Evolutionary conservation across 1,140 invertebrate genomes (phyloP).

Genomic region (Argopecten irradians): DNA sequence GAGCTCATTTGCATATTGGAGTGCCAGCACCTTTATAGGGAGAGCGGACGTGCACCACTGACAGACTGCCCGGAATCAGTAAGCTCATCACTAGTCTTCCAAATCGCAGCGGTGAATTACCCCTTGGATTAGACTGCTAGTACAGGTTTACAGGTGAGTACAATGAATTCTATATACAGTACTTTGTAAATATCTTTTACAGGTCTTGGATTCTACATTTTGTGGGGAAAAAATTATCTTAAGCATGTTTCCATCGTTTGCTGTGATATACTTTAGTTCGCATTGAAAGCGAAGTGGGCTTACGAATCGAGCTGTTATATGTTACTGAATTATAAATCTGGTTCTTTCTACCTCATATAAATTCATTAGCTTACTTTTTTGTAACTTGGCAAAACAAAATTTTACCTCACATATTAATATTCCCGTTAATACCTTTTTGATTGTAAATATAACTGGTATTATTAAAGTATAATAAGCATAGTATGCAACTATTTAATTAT

Average conservation of each 20-base stretch:
- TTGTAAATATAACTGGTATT: too few species aligned
- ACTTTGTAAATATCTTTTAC: background rate
- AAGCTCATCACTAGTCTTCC: background rate
- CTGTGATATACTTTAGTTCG: background rate
- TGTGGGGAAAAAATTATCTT: background rate
- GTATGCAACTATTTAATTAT: too few species aligned
- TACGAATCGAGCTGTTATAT: too few species aligned
- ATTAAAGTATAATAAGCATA: too few species aligned
- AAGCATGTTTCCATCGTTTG: background rate
- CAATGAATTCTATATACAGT: background rate
- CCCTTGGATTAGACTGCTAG: slow-evolving; percentile 14
- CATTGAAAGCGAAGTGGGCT: background rate
- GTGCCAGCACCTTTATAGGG: background rate
- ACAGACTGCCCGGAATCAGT: background rate
- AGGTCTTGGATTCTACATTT: background rate
- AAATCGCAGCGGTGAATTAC: background rate
- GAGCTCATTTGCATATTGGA: slow-evolving; percentile 21
- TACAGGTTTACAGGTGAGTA: background rate
- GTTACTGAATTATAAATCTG: too few species aligned
- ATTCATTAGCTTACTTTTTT: background rate
- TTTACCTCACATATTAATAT: too few species aligned
- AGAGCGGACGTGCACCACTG: background rate
- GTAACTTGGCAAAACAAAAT: too few species aligned
- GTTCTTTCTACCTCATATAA: too few species aligned
- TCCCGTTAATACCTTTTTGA: too few species aligned